These are phyloP conservation scores for Tenodera sinensis DNA, from an alignment of 2,888 invertebrate genomes.

Conservation along the genomic window DNA sequence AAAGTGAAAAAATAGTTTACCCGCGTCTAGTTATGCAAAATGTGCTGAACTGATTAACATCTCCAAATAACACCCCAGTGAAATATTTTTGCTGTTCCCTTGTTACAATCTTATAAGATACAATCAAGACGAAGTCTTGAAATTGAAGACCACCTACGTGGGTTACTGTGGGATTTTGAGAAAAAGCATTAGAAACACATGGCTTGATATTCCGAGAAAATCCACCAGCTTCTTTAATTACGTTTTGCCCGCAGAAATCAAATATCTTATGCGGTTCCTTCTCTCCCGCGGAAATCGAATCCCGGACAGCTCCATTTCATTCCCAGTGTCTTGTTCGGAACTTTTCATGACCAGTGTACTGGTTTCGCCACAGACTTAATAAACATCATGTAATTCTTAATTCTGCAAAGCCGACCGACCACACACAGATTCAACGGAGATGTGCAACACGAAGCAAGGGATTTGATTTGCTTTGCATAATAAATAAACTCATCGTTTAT, in stretches of 20 bases:
- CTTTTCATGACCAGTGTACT: not conserved
- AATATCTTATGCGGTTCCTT: not conserved
- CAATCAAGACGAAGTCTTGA: no score
- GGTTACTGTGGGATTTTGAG: no score
- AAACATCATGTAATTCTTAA: not conserved
- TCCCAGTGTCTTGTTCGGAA: not conserved
- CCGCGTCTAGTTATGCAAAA: no score
- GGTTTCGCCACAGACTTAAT: not conserved
- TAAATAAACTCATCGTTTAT: not conserved
- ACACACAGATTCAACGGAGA: not conserved
- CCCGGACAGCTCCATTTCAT: not conserved
- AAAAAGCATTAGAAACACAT: not conserved
- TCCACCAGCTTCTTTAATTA: not conserved
- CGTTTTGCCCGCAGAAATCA: not conserved
- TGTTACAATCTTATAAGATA: no score
- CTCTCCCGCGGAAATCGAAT: not conserved
- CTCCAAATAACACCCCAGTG: no score
- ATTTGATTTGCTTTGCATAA: not conserved
- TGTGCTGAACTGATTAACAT: no score
- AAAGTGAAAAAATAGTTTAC: no score
- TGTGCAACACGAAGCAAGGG: not conserved
- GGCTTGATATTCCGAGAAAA: not conserved
- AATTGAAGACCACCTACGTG: no score
- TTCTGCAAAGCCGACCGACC: not conserved
- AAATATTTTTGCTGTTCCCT: no score